phyloP scores from a whole-genome alignment of 2,888 invertebrate genomes.

The Eristalis arbustorum region DNA sequence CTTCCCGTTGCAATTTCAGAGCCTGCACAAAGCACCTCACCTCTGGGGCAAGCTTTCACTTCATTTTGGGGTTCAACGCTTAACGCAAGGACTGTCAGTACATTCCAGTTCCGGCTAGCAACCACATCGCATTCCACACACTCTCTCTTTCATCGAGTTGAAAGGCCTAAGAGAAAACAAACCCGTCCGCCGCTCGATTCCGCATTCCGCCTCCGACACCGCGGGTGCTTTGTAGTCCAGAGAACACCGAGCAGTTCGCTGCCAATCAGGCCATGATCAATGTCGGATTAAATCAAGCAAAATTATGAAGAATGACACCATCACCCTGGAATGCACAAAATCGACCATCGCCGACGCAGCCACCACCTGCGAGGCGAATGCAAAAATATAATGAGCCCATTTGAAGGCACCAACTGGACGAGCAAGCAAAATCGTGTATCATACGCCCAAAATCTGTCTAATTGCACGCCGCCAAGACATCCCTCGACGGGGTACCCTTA shows the following conservation, averaged over 20 bases:
- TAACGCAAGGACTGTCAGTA: no score
- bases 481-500: conserved; percentile 5
- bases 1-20: no score
- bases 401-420: not conserved
- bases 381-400: not conserved
- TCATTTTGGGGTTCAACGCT: no score
- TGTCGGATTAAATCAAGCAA: not conserved
- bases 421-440: conserved; percentile 7
- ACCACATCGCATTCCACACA: not conserved
- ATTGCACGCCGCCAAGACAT: conserved; percentile 34
- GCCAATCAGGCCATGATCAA: conserved; percentile 12
- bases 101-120: not conserved
- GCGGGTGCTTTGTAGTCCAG: not conserved
- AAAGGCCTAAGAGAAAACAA: not conserved
- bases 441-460: conserved; percentile 26
- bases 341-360: not conserved
- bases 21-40: no score
- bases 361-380: not conserved
- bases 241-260: not conserved
- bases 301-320: not conserved
- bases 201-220: not conserved
- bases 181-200: not conserved
- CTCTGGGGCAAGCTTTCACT: no score
- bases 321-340: not conserved
- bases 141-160: not conserved